Evolutionary conservation across 2,113 vertebrate genomes (phyloP), one percentile per base, ranked within the genome.

Genomic region (Melanotaenia duboulayi): DNA sequence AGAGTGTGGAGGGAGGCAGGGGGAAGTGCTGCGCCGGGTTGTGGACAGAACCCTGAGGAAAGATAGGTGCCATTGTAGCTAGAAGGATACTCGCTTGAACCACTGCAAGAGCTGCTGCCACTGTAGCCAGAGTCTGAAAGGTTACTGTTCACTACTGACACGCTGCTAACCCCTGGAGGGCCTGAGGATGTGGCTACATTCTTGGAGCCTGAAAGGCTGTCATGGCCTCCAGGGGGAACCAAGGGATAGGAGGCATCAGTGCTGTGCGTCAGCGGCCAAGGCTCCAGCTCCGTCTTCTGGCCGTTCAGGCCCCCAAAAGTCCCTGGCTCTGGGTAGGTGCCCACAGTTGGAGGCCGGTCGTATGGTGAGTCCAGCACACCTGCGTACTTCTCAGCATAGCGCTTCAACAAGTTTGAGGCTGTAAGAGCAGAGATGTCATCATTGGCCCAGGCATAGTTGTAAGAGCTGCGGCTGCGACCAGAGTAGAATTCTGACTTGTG

Each of bases 381-480:
- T 0, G 97, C 95, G 82, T 99, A 99, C 85, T 99, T 99, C 90
- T 99, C 97, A 0, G 97, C 97, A 22, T 99, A 99, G 79, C 96
- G 95, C 91, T 99, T 99, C 86, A 99, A 93, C 50, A 99, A 92
- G 92, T 98, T 99, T 90, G 97, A 99, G 73, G 97, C 97, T 0
- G 97, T 98, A 81, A 98, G 95, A 0, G 97, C 96, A 0, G 97
- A 98, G 89, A 99, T 98, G 92, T 99, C 97, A 10, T 99, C 97
- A 57, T 98, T 98, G 81, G 97, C 97, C 97, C 97, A 99, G 62
- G 97, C 96, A 17, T 99, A 96, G 90, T 95, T 97, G 92, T 95
- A 95, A 44, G 91, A 90, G 87, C 95, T 90, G 76, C 95, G 97
- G 62, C 94, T 85, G 46, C 93, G 87, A 62, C 93, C 92, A 4